These are phyloP conservation scores for Thamnophis elegans DNA, from an alignment of 2,797 vertebrate species.

Conservation along the genomic window DNA sequence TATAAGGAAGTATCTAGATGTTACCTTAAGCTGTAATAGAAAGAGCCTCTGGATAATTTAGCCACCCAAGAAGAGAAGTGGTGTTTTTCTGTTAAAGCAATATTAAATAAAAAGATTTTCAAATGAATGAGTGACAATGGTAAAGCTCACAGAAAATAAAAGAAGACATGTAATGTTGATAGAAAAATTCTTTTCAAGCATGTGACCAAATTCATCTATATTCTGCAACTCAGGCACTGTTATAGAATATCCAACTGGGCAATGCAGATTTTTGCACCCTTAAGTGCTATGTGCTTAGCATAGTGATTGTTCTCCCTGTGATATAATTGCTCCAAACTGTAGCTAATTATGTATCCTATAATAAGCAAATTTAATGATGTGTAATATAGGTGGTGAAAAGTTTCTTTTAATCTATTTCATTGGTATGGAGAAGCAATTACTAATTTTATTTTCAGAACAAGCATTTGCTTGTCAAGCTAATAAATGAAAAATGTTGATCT, in stretches of 20 bases:
- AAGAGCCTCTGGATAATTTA: neutral
- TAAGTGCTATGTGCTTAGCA: slow-evolving; percentile 73
- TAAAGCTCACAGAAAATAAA: slow-evolving; percentile 20
- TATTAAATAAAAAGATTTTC: slow-evolving; percentile 37
- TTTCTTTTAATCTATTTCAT: slow-evolving; percentile 47
- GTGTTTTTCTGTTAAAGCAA: slow-evolving; percentile 29
- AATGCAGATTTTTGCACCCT: slow-evolving; percentile 72
- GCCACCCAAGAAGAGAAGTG: slow-evolving; percentile 24
- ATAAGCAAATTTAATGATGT: slow-evolving; percentile 69
- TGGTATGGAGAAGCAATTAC: slow-evolving; percentile 49
- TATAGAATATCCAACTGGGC: slow-evolving; percentile 62
- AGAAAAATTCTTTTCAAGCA: slow-evolving; percentile 41
- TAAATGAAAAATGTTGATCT: slow-evolving; percentile 67
- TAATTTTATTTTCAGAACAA: slow-evolving; percentile 73
- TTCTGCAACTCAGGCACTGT: slow-evolving; percentile 58
- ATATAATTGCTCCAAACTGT: slow-evolving; percentile 60
- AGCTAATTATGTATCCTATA: slow-evolving; percentile 72
- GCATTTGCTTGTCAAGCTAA: slow-evolving; percentile 67
- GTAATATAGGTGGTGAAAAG: slow-evolving; percentile 58
- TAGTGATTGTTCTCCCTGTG: slow-evolving; percentile 63
- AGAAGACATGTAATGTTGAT: slow-evolving; percentile 23
- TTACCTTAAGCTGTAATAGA: neutral
- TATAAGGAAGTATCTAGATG: neutral
- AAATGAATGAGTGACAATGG: slow-evolving; percentile 18
- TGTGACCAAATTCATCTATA: slow-evolving; percentile 56